phyloP scores from a whole-genome alignment of 2,113 vertebrate species.

The Grallaria varia region DNA sequence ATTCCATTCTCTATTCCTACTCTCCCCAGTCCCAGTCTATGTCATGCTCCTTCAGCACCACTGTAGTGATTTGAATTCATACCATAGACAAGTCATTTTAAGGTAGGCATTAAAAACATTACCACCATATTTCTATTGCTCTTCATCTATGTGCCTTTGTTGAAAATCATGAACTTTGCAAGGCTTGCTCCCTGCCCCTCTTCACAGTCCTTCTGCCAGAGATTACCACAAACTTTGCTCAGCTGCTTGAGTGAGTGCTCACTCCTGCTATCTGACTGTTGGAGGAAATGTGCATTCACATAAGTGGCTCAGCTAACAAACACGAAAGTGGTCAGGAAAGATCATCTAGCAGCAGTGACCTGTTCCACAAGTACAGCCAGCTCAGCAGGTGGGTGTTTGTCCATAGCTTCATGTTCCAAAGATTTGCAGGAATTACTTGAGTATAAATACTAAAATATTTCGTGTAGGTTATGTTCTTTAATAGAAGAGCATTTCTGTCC shows the following conservation, averaged over 20 bases:
- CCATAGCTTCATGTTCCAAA: neutral
- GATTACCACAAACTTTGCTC: neutral
- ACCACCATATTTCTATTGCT: neutral
- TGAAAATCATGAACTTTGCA: neutral
- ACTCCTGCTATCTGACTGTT: neutral
- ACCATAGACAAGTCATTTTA: neutral
- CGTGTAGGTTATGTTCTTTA: neutral
- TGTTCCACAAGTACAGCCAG: neutral
- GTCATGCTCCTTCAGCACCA: neutral
- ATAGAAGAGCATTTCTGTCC: neutral
- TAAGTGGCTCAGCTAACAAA: neutral
- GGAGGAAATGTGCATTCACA: neutral
- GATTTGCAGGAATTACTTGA: neutral
- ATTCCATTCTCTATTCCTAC: neutral
- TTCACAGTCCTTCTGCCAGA: neutral
- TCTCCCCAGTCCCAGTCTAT: neutral
- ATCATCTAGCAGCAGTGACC: neutral
- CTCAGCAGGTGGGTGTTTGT: neutral
- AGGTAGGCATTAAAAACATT: neutral
- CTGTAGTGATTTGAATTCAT: neutral
- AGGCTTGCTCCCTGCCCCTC: neutral
- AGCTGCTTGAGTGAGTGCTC: neutral
- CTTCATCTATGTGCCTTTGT: neutral
- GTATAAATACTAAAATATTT: neutral
- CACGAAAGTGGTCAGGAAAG: neutral